Evolutionary conservation across 2,888 invertebrate species (phyloP), one percentile per base, ranked within the genome.

Genomic region (Germaria angustata): DNA sequence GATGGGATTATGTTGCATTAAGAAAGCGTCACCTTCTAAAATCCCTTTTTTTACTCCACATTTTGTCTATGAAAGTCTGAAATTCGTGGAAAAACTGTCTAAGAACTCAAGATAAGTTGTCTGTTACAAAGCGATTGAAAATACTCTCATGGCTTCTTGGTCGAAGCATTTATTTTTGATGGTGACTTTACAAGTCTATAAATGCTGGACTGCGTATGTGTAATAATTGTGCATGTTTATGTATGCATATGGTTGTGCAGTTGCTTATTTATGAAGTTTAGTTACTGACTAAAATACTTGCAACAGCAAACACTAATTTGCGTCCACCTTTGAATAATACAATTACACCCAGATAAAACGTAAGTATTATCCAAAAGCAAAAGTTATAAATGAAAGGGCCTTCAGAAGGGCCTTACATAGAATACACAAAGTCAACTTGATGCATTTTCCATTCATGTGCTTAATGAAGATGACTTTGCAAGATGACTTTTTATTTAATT

Each of bases 281-380:
- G 66, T 49, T 8, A 53, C 6, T 24, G 24, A 65, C 15, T 55
- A 51, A 32, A 75, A n/a, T n/a, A n/a, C n/a, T n/a, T n/a, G 57
- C 66, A 39, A 51, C 32, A 32, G 49, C 75, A 66, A 17, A 8
- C 20, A 77, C 34, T 77, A 51, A 77, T 53, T 77, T 68, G 68
- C 41, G 51, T 61, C 69, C 68, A 77, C 41, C 68, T 51, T 57
- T 51, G 41, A 53, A 36, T 51, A 66, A 65, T 41, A 65, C 41
- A 46, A 61, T 32, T 46, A 46, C 57, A 39, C n/a, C 34, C 46
- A 65, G 46, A 39, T n/a, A 55, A 20, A 2, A 17, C 36, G 1
- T 15, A 9, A 22, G 7, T 36, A 36, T 24, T 24, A 8, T 4
- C n/a, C 28, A 53, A 2, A 1, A 24, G 24, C 13, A n/a, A 15